These are phyloP conservation scores for Drosophila tripunctata DNA, from an alignment of 2,888 invertebrate genomes.

Conservation along the genomic window DNA sequence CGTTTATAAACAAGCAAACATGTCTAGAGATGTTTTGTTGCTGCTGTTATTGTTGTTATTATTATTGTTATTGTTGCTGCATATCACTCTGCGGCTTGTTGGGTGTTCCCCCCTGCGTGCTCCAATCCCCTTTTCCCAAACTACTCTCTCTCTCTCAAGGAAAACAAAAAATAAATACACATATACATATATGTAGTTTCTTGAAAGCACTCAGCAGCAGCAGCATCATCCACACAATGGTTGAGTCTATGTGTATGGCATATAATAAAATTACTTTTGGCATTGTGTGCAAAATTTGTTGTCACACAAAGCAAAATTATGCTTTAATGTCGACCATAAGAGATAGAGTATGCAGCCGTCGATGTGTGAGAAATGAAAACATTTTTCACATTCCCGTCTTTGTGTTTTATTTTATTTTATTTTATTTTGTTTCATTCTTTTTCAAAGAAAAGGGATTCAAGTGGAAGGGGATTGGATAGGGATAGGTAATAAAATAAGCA, in stretches of 20 bases:
- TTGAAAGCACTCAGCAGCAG: slow-evolving; percentile 6
- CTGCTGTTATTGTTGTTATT: slow-evolving; percentile 22
- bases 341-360: slow-evolving; percentile 18
- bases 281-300: not conserved
- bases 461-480: not conserved
- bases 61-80: slow-evolving; percentile 47
- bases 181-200: slow-evolving; percentile 15
- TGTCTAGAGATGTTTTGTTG: slow-evolving; percentile 50
- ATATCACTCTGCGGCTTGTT: slow-evolving; percentile 67
- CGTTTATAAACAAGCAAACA: slow-evolving; percentile 75
- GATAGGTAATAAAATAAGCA: slow-evolving; percentile 9
- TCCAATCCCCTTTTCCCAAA: not conserved
- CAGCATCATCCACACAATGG: slow-evolving; percentile 22
- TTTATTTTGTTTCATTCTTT: not conserved
- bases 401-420: slow-evolving; percentile 11
- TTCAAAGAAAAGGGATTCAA: not conserved
- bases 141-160: not conserved
- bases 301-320: not conserved
- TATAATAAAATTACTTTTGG: slow-evolving; percentile 15
- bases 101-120: slow-evolving; percentile 28
- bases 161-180: not conserved
- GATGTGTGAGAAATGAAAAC: slow-evolving; percentile 8
- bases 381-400: slow-evolving; percentile 24
- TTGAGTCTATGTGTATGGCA: not conserved
- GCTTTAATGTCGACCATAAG: not conserved